Base-by-base conservation (phyloP, 1,140 invertebrate species). In the Eumeta japonica region DNA sequence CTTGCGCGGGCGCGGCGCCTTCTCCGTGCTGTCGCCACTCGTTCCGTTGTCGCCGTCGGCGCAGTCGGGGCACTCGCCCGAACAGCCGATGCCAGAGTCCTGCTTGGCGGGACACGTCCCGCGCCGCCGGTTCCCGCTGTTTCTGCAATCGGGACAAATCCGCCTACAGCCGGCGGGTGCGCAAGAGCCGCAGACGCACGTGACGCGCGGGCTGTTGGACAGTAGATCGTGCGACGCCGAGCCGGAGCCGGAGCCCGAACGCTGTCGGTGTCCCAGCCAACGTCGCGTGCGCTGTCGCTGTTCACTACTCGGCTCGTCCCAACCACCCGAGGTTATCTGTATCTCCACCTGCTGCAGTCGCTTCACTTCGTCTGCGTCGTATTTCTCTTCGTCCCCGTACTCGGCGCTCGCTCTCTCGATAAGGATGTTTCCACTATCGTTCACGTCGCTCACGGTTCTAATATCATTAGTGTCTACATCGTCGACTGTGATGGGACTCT, bases 31-130 rank as follows among this genome's bases (percentile, higher is more conserved):
- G n/a, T 24, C 20, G n/a, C 20, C 20, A n/a, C n/a, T 24, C 5
- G 20, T 24, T 5, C n/a, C 5, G n/a, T n/a, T 24, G 5, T 71
- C 59, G 10, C 40, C 45, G 16, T 70, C 64, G 1, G 46, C 50
- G 28, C 63, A 73, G 28, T 73, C 70, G 0, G 62, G 50, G 35
- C 62, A 75, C 9, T 73, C 65, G 10, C 72, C 65, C 1, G 70
- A 72, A 39, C 71, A 74, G 12, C 60, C 65, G 31, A 76, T 68
- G 2, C 74, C 74, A 0, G 74, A 76, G 39, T 76, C 74, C 35
- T 76, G 74, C 37, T 76, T 76, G 15, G 55, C 58, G 0, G 71
- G 61, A 37, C 70, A 75, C 1, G 44, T 30, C 20, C 59, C 51
- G 41, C 56, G 56, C 30, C 61, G 53, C 12, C 62, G 46, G 3